Base-by-base conservation (phyloP, 2,797 vertebrate genomes). In the Falco peregrinus region DNA sequence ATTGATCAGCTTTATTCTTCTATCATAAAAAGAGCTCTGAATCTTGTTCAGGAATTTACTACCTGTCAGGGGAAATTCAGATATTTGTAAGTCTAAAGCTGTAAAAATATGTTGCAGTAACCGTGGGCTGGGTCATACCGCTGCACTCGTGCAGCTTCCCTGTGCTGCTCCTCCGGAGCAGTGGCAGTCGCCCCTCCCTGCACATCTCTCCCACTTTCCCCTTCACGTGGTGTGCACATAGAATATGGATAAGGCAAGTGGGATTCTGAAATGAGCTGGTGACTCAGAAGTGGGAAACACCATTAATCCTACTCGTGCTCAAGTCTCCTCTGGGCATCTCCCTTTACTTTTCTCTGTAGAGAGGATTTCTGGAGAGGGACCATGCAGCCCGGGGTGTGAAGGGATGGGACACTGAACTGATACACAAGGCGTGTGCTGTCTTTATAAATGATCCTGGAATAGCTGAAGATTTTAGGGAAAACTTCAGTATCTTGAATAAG, bases 1-100 rank as follows among this genome's bases (percentile, higher is more conserved):
- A 69, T 61, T 63, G 92, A 94, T 96, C 50, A 69, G 31, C 87
- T 96, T 91, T 96, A 75, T 91, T 96, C 54, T 96, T 56, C 5
- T 92, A 85, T 83, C 43, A 81, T 53, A 92, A 64, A 41, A 61
- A 82, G 33, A 84, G 56, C 50, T 75, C 63, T 59, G 63, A 83
- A 90, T 90, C 50, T 85, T 83, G 45, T 88, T 94, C n/a, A 68
- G 68, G 84, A 81, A 87, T 81, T 95, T 93, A 87, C 87, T 95
- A 78, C 47, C 14, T 4, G 0, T 75, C 48, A 75, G 64, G 71
- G 79, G 39, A 60, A 94, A 71, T 70, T 90, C 69, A 83, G 89
- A 56, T 90, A 75, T 89, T 87, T 93, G 12, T 69, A 69, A 68
- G 43, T 76, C 47, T 20, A 78, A 84, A 71, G 41, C 71, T 70